Conservation (phyloP, 2,113 vertebrate genomes). For the Ptilonorhynchus violaceus region DNA sequence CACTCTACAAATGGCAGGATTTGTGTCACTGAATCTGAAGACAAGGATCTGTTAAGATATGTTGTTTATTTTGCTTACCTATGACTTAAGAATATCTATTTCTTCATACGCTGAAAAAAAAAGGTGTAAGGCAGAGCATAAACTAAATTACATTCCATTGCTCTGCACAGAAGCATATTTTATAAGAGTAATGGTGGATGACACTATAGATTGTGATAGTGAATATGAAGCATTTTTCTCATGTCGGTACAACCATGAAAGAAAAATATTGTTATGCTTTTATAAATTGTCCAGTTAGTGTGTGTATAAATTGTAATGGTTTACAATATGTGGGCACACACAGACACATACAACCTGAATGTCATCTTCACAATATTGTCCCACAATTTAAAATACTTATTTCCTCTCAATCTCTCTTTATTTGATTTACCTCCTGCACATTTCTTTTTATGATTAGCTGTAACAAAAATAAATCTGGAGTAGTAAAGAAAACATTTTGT, state of each 20-base stretch:
- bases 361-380: slow-evolving; percentile 8
- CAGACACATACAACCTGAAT: neutral
- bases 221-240: neutral
- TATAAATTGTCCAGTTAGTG: neutral
- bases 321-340: neutral
- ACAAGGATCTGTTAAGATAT: neutral
- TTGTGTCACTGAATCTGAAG: neutral
- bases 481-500: slow-evolving; percentile 31
- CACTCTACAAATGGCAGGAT: neutral
- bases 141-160: neutral
- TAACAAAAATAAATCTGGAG: slow-evolving; percentile 18
- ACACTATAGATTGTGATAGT: neutral
- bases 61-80: neutral
- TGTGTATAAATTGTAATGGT: neutral
- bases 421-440: slow-evolving; percentile 22
- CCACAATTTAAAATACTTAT: slow-evolving; percentile 23
- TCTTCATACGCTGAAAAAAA: neutral
- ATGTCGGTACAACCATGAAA: neutral
- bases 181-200: neutral
- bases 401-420: neutral
- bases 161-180: neutral
- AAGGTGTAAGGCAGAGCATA: neutral
- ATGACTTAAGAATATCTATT: neutral
- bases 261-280: slow-evolving; percentile 24
- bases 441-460: slow-evolving; percentile 39